These are phyloP conservation scores for Neodontobutis hainanensis DNA, from an alignment of 2,113 vertebrate species.

Conservation along the genomic window DNA sequence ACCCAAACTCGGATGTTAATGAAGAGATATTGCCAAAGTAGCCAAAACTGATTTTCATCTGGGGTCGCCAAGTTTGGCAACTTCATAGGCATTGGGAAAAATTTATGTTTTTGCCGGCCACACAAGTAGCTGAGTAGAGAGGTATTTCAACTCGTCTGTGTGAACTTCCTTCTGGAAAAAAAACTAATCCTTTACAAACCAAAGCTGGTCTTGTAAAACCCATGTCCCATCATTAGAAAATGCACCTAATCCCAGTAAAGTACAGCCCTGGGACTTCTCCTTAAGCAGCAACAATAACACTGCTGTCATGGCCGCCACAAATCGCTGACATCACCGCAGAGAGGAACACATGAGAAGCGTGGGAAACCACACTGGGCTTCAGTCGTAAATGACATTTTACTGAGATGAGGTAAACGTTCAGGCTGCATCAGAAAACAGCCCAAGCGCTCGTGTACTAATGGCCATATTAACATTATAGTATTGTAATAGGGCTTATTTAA, in stretches of 20 bases:
- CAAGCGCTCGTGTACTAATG: neutral
- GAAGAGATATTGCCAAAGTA: no score
- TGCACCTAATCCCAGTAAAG: neutral
- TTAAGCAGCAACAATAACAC: constrained; percentile 12
- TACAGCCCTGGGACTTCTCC: neutral
- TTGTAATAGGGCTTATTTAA: no score
- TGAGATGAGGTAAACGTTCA: constrained; percentile 5
- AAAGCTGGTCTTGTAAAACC: neutral
- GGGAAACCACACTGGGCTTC: constrained; percentile 38
- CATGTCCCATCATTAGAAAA: constrained; percentile 3
- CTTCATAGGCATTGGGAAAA: no score
- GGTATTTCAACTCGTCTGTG: neutral
- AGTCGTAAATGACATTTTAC: constrained; percentile 11
- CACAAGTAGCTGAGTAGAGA: neutral
- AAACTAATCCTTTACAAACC: constrained; percentile 7
- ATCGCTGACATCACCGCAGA: constrained; percentile 20
- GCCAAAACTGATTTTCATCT: no score
- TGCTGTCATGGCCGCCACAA: constrained; percentile 35
- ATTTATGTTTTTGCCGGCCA: neutral
- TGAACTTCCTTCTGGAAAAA: neutral
- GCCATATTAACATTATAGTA: neutral
- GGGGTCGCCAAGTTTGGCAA: no score
- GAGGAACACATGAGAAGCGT: constrained; percentile 22
- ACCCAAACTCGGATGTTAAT: no score
- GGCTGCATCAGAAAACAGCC: neutral